phyloP scores from a whole-genome alignment of 2,797 vertebrate species.

The Falco naumanni region DNA sequence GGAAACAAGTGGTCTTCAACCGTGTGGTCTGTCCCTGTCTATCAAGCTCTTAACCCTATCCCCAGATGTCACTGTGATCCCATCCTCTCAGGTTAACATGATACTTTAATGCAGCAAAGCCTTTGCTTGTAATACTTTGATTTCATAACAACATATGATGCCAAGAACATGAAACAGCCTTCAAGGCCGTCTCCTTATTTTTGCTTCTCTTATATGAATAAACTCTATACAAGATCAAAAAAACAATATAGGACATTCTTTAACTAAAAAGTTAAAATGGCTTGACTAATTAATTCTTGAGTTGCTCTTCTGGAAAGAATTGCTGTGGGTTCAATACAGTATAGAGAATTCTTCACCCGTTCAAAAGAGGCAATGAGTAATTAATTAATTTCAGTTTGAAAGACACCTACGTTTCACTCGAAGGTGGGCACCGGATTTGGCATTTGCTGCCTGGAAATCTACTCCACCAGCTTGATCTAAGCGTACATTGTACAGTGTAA shows the following conservation, averaged over 20 bases:
- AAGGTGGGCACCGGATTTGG: constrained; percentile 93
- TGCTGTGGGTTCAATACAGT: neutral
- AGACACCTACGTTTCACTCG: constrained; percentile 90
- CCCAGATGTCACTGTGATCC: constrained; percentile 77
- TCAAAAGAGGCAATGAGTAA: neutral
- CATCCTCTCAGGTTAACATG: constrained; percentile 56
- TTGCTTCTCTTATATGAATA: neutral
- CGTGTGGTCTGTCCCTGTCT: constrained; percentile 63
- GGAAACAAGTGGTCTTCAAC: constrained; percentile 83
- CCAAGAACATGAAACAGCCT: neutral
- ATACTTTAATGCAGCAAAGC: constrained; percentile 61
- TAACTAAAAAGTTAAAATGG: neutral
- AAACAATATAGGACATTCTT: neutral
- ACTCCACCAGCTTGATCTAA: constrained; percentile 90
- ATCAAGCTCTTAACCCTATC: constrained; percentile 78
- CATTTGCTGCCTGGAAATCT: constrained; percentile 94
- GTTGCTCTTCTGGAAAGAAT: neutral
- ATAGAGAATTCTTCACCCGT: neutral
- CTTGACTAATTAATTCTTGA: neutral
- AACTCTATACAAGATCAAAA: neutral
- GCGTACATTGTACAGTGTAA: constrained; percentile 89
- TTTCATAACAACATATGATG: constrained; percentile 55
- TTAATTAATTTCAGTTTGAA: neutral
- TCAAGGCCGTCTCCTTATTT: neutral
- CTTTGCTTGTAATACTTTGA: constrained; percentile 27